A percentile compares a stretch with the other conserved stretches of the same genome.
Evolutionary conservation across 2,113 vertebrate genomes (phyloP).

Genomic region (Anas platyrhynchos): DNA sequence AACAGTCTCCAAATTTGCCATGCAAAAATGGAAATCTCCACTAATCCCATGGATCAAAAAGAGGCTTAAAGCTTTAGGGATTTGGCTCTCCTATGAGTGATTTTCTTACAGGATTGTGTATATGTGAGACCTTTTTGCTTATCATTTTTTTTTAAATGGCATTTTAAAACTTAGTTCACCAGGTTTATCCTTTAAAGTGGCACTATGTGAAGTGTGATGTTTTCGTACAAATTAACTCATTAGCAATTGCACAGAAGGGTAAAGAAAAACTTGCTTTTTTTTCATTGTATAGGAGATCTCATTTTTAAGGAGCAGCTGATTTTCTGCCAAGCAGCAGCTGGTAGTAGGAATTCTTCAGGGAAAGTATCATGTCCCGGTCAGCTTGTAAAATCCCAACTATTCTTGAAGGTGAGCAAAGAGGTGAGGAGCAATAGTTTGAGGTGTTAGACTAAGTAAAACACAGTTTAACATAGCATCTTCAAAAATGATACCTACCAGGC

Average conservation of each 20-base stretch:
- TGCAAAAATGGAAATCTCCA: constrained; percentile 17
- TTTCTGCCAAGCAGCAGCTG: not conserved
- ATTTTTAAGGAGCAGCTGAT: not conserved
- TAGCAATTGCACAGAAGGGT: not conserved
- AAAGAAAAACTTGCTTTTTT: not conserved
- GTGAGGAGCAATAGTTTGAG: not conserved
- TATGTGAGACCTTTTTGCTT: not conserved
- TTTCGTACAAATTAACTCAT: not conserved
- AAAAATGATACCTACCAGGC: not conserved
- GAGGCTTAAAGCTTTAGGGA: constrained; percentile 26
- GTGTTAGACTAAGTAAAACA: not conserved
- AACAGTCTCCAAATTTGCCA: not conserved
- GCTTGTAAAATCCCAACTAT: not conserved
- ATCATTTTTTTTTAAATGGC: not conserved
- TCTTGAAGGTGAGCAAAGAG: not conserved
- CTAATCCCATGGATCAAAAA: constrained; percentile 48
- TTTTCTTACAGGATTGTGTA: not conserved
- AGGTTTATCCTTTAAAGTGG: not conserved
- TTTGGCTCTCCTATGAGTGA: not conserved
- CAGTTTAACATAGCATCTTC: not conserved
- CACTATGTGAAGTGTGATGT: not conserved
- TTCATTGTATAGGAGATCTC: not conserved
- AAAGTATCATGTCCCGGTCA: not conserved
- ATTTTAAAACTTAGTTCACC: not conserved
- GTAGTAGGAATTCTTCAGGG: not conserved